A percentile compares a stretch with the other conserved stretches of the same genome.
These are phyloP conservation scores for Strongylocentrotus purpuratus DNA, from an alignment of 35 echinoderm and acorn worm genomes.

Conservation along the genomic window DNA sequence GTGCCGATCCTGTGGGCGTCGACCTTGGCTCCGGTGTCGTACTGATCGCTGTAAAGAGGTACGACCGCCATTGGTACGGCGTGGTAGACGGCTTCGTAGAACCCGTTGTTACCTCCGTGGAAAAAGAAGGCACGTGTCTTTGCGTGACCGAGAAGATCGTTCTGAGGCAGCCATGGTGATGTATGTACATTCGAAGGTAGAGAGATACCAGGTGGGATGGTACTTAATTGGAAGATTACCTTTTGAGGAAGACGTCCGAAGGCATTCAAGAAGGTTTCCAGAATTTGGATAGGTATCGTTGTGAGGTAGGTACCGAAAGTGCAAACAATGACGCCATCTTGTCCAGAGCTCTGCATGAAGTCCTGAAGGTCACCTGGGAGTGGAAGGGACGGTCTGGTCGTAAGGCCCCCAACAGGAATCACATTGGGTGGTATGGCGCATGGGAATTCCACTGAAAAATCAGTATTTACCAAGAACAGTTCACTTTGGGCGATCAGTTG, in stretches of 20 bases:
- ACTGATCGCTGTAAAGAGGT: conserved; percentile 11
- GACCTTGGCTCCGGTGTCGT: neutral
- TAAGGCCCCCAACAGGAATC: conserved; percentile 9
- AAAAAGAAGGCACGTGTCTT: neutral
- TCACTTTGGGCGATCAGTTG: neutral
- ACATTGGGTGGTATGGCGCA: neutral
- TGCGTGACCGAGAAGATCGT: conserved; percentile 18
- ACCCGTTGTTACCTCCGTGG: conserved; percentile 20
- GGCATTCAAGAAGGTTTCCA: neutral
- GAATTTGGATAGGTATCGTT: neutral
- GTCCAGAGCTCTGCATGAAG: neutral
- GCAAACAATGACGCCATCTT: neutral
- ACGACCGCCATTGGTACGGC: neutral
- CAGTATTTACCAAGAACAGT: conserved; percentile 5
- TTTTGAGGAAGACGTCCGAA: neutral
- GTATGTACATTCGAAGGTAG: neutral
- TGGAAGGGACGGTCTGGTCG: neutral
- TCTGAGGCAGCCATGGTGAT: neutral
- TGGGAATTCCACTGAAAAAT: conserved; percentile 15
- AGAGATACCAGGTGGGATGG: neutral
- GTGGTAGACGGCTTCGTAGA: conserved; percentile 23
- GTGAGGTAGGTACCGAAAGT: too few relatives aligned
- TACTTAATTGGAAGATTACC: neutral
- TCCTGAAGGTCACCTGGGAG: neutral
- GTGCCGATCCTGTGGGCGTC: neutral